Base-by-base conservation (phyloP, 2,113 vertebrate species). In the Brevimyrus niger region DNA sequence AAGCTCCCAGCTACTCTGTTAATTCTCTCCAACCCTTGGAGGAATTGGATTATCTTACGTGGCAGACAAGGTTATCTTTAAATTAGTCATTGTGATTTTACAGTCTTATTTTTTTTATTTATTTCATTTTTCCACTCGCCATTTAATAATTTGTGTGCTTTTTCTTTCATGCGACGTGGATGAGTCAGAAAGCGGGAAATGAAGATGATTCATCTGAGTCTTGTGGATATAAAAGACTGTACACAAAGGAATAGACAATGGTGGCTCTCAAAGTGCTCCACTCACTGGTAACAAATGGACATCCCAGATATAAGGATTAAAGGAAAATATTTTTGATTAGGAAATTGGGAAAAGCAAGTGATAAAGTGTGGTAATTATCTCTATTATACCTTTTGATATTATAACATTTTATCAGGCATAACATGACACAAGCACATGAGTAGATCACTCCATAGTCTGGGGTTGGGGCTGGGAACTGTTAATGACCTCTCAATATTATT, bases 81-180 rank as follows among this genome's bases (percentile, higher is more conserved):
- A 93, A 94, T 94, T 93, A 93, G 93, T 93, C 93, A 51, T 84
- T 84, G n/a, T 90, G 90, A 86, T 89, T 90, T 73, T 48, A 42
- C 23, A 82, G 9, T 92, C 85, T 86, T 80, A 31, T n/a, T 61
- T 50, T 15, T 48, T 50, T n/a, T 4, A 80, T 80, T 76, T 2
- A 0, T 21, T 91, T 23, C 17, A 46, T 4, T 27, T 87, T n/a
- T 76, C 61, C 17, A 65, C n/a, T 86, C 76, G 88, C 92, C 13
- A 89, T 44, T 86, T 69, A 65, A 73, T n/a, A 38, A 50, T 88
- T 27, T 73, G 44, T 48, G n/a, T 47, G 15, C 47, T 47, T 89
- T 61, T 38, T 23, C 21, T 31, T 58, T 53, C 38, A 44, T 89
- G 31, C 47, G 1, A 55, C 46, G 31, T n/a, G 44, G 4, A 17